A percentile compares a stretch with the other conserved stretches of the same genome.
phyloP scores from a whole-genome alignment of 2,113 vertebrate species.

The Symphodus melops region DNA sequence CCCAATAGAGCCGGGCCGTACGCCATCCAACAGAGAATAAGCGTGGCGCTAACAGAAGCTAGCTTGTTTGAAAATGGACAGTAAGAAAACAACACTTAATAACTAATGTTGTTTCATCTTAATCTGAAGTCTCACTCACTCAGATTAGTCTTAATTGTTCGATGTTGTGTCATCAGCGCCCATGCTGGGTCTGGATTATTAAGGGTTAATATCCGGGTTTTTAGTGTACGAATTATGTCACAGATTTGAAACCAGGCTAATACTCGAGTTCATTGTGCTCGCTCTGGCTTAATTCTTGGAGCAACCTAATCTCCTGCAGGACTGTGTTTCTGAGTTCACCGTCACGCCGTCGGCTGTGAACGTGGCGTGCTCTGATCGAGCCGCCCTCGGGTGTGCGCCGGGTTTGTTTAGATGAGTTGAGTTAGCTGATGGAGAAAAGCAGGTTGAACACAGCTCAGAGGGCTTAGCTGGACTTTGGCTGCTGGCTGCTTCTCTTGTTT shows the following conservation, averaged over 20 bases:
- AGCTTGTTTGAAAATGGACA: too few relatives aligned
- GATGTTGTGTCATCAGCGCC: too few relatives aligned
- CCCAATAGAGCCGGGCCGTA: too few relatives aligned
- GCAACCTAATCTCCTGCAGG: neutral
- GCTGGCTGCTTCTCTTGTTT: constrained; percentile 41
- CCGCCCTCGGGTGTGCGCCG: neutral
- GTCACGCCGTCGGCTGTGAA: neutral
- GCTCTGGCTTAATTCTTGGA: neutral
- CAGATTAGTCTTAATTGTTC: too few relatives aligned
- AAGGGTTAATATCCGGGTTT: neutral
- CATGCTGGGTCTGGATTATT: too few relatives aligned
- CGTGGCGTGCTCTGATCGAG: neutral
- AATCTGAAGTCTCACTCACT: too few relatives aligned
- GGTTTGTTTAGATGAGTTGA: constrained; percentile 20
- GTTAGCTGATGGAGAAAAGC: constrained; percentile 13
- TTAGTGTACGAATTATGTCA: neutral
- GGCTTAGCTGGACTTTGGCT: constrained; percentile 53
- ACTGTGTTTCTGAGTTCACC: neutral
- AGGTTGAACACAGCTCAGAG: constrained; percentile 52
- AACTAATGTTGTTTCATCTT: too few relatives aligned
- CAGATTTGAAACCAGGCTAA: neutral
- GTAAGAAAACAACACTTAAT: too few relatives aligned
- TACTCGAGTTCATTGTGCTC: neutral
- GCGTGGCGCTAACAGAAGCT: too few relatives aligned
- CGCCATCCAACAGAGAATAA: too few relatives aligned